Base-by-base conservation (phyloP, 2,888 invertebrate genomes). In the Folsomia manolachei region DNA sequence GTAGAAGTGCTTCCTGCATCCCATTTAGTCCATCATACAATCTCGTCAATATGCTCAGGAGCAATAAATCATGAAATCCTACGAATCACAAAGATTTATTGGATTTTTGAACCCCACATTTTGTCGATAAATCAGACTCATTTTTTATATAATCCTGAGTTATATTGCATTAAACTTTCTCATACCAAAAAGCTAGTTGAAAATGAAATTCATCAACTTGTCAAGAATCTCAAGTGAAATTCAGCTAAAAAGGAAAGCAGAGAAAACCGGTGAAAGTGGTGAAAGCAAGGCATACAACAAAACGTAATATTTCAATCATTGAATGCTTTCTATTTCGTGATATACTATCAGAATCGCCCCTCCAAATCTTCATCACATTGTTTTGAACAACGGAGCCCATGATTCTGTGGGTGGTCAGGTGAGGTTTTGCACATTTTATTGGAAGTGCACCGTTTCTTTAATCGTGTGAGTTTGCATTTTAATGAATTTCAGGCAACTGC, bases 351-450 rank as follows among this genome's bases (percentile, higher is more conserved):
- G 74, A 52, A 53, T 66, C 1, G 64, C 56, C 23, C 83, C 83
- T n/a, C 63, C 79, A 1, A 85, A 85, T 74, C 82, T 84, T 27
- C 83, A 83, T 70, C 85, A 85, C 73, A 82, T 85, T 51, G 81
- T 85, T 27, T 81, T 85, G 71, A 85, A 85, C 78, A 85, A 85
- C 75, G 84, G 84, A 52, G 82, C 83, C 25, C 85, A 85, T 78
- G 85, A 85, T 74, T 84, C 84, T 21, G 85, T 85, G 0, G 85
- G 85, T 27, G 85, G 84, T 1, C 85, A 85, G 76, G n/a, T n/a
- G n/a, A n/a, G n/a, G n/a, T n/a, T n/a, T n/a, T n/a, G n/a, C n/a
- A n/a, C n/a, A n/a, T n/a, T n/a, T n/a, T n/a, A n/a, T n/a, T n/a
- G n/a, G n/a, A n/a, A n/a, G n/a, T n/a, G n/a, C n/a, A n/a, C n/a